A percentile compares a stretch with the other conserved stretches of the same genome.
These are phyloP conservation scores for Nomada fucata DNA, from an alignment of 2,888 invertebrate genomes.

Conservation along the genomic window DNA sequence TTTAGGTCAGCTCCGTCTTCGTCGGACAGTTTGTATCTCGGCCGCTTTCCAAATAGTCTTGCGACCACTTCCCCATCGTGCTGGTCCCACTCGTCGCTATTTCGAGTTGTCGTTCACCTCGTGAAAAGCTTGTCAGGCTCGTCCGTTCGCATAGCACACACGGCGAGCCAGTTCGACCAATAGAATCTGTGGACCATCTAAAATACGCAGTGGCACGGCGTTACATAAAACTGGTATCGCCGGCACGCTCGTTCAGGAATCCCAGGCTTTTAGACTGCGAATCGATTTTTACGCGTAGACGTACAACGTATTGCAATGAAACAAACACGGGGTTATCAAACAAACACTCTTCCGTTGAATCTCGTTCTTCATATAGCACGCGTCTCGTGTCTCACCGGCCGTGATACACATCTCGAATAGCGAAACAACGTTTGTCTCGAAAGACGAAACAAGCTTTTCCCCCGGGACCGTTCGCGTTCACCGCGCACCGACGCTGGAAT, in stretches of 20 bases:
- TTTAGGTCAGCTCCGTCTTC: slow-evolving; percentile 42
- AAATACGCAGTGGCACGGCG: slow-evolving; percentile 39
- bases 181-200: slow-evolving; percentile 48
- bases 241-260: background rate
- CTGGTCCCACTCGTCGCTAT: slow-evolving; percentile 73
- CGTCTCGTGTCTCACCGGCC: slow-evolving; percentile 48
- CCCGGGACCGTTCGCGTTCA: background rate
- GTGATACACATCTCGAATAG: slow-evolving; percentile 51
- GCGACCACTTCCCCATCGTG: slow-evolving; percentile 65
- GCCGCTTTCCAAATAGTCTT: slow-evolving; percentile 72
- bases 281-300: slow-evolving; percentile 39
- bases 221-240: slow-evolving; percentile 54
- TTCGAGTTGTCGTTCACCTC: slow-evolving; percentile 58
- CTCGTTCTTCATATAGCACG: slow-evolving; percentile 33
- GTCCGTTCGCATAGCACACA: slow-evolving; percentile 23
- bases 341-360: slow-evolving; percentile 42
- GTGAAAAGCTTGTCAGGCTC: slow-evolving; percentile 48
- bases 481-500: background rate
- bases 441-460: slow-evolving; percentile 33
- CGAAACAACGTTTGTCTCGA: slow-evolving; percentile 57
- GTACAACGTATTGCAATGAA: slow-evolving; percentile 25
- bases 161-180: slow-evolving; percentile 60
- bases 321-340: background rate
- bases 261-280: slow-evolving; percentile 26
- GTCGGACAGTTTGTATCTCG: slow-evolving; percentile 39